Base-by-base conservation (phyloP, 2,888 invertebrate species). In the Drosophila subsilvestris region DNA sequence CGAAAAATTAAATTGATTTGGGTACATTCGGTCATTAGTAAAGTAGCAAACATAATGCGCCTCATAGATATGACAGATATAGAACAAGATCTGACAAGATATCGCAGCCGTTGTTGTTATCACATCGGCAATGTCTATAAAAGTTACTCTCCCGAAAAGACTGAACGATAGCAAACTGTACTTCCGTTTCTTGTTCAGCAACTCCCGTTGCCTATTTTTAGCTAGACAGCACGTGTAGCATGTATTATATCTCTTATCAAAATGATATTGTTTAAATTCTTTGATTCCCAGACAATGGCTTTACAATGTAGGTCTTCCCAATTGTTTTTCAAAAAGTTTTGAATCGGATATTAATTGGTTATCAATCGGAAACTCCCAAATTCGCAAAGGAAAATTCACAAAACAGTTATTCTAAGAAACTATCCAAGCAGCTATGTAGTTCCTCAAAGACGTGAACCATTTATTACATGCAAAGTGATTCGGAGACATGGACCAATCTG, bases 11-110 rank as follows among this genome's bases (percentile, higher is more conserved):
- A 48, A 42, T 65, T 69, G 45, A 27, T 65, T 69, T 49, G 51
- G 50, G 20, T 32, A 29, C 14, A 27, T 51, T 20, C 7, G n/a
- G 43, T 74, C 78, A 79, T 79, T 80, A 75, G 49, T 45, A 75
- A 79, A 80, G 70, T 78, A 63, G 61, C 63, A 54, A 61, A 61
- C 65, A 55, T 60, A 50, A 27, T 37, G 22, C 25, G 9, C 10
- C 50, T 14, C 43, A 54, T 53, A 37, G 55, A 69, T 71, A 71
- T 71, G 60, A 49, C 37, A 63, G 51, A 47, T 59, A 58, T 53
- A 14, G 53, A 69, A 63, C 49, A 45, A 69, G 74, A 74, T 79
- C 58, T 62, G 59, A n/a, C 2, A 37, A 37, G 37, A 37, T 78
- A 79, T 78, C 80, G 45, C 29, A 12, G 10, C 4, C 14, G 14